These are phyloP conservation scores for Lathronympha strigana DNA, from an alignment of 2,888 invertebrate species.

Conservation along the genomic window DNA sequence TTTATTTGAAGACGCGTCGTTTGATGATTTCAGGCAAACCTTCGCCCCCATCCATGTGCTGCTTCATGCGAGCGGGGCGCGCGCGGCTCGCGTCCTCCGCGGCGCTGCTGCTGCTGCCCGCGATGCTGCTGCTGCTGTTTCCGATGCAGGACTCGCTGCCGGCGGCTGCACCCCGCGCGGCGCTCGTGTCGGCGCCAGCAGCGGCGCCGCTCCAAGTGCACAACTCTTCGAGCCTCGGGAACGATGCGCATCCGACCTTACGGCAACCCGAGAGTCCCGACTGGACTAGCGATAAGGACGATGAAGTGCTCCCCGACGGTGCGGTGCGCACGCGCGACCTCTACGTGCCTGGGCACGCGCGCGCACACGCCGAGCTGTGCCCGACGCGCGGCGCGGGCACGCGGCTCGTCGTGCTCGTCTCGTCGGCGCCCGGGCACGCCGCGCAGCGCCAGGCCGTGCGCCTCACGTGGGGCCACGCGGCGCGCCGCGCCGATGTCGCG, in stretches of 20 bases:
- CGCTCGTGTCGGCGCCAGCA: constrained; percentile 45
- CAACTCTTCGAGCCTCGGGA: constrained; percentile 30
- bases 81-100: constrained; percentile 24
- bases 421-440: constrained; percentile 89
- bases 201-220: constrained; percentile 48
- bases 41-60: not conserved
- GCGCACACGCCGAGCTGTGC: constrained; percentile 87
- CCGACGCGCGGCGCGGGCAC: constrained; percentile 86
- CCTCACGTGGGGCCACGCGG: constrained; percentile 92
- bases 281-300: constrained; percentile 14
- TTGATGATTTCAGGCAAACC: not conserved
- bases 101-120: constrained; percentile 30
- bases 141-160: constrained; percentile 35
- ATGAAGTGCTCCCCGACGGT: constrained; percentile 51
- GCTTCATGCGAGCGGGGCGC: not conserved
- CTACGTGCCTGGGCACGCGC: constrained; percentile 88
- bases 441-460: constrained; percentile 89
- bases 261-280: no score
- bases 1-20: not conserved
- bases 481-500: constrained; percentile 85
- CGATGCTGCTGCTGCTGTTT: constrained; percentile 46
- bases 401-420: constrained; percentile 87
- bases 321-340: constrained; percentile 84
- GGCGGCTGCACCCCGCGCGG: constrained; percentile 46
- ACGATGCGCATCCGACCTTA: constrained; percentile 37